Base-by-base conservation (phyloP, 2,888 invertebrate species). In the Asteroscopus sphinx region DNA sequence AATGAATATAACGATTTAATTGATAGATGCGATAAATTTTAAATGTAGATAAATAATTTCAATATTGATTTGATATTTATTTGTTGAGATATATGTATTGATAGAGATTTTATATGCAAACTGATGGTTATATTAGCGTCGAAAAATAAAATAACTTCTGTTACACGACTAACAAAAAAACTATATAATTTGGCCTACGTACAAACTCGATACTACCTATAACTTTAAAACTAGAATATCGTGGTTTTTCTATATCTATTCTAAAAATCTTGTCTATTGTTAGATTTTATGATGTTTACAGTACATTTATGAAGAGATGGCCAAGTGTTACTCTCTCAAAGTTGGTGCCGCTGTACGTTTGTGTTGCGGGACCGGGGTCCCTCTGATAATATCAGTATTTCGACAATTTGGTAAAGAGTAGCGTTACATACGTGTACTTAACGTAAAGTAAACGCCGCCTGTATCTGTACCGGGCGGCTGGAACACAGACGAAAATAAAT, bases 361-460 rank as follows among this genome's bases (percentile, higher is more conserved):
- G 88, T 80, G 90, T 92, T 93, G 93, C 93, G 88, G 88, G 92
- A 85, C 81, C 74, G 63, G 77, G 69, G 78, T 84, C 88, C 84
- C 85, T 79, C 88, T 84, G 86, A 88, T 91, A 88, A 91, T 91
- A 93, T 91, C 93, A 93, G 93, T 94, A 93, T 94, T 93, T 92
- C 88, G 88, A 92, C 82, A 91, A 88, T 91, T 93, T 90, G 89
- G 88, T 93, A 92, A 92, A 81, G 72, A 72, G 91, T 93, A 93
- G 93, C 89, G 90, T 92, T 90, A 85, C 81, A 79, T 82, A 89
- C 92, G 91, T 92, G 90, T 93, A 92, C 88, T 90, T 84, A 86
- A 87, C 82, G 63, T 88, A 85, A 85, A 80, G 80, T 88, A 80
- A 82, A 86, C 87, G 91, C 83, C 86, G 86, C 88, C 79, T 88